phyloP scores from a whole-genome alignment of 2,797 vertebrate genomes.

The Dicrostonyx torquatus region DNA sequence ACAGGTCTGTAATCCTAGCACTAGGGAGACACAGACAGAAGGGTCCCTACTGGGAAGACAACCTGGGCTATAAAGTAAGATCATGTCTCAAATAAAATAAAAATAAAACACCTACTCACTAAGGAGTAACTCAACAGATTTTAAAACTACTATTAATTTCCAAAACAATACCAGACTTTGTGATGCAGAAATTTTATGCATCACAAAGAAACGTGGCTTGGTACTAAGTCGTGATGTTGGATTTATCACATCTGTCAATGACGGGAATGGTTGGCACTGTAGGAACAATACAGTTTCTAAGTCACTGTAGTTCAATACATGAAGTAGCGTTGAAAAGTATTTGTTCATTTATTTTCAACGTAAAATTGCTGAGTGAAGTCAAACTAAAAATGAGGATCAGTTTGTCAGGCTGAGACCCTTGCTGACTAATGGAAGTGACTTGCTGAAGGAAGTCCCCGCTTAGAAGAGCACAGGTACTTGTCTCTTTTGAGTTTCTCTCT shows the following conservation, averaged over 20 bases:
- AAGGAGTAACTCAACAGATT: not conserved
- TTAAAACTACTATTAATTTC: conserved; percentile 42
- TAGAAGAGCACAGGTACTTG: not conserved
- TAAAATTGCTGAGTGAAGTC: not conserved
- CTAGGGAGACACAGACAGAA: not conserved
- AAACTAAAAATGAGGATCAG: not conserved
- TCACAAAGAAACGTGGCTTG: conserved; percentile 5
- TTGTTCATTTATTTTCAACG: conserved; percentile 8
- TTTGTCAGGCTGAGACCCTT: not conserved
- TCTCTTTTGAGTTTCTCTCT: not conserved
- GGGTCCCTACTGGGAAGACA: not conserved
- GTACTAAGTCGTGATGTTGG: not conserved
- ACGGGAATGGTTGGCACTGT: not conserved
- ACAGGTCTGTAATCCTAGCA: not conserved
- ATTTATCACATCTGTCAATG: not conserved
- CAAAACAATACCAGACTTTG: not conserved
- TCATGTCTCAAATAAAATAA: not conserved
- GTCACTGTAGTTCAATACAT: not conserved
- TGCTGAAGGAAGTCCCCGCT: not conserved
- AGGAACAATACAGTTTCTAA: not conserved
- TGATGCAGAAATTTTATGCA: conserved; percentile 2
- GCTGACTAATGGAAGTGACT: not conserved
- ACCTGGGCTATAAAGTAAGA: not conserved
- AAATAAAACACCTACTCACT: not conserved
- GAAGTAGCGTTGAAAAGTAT: not conserved